phyloP scores from a whole-genome alignment of 2,888 invertebrate genomes.

The Plagiodera versicolora region DNA sequence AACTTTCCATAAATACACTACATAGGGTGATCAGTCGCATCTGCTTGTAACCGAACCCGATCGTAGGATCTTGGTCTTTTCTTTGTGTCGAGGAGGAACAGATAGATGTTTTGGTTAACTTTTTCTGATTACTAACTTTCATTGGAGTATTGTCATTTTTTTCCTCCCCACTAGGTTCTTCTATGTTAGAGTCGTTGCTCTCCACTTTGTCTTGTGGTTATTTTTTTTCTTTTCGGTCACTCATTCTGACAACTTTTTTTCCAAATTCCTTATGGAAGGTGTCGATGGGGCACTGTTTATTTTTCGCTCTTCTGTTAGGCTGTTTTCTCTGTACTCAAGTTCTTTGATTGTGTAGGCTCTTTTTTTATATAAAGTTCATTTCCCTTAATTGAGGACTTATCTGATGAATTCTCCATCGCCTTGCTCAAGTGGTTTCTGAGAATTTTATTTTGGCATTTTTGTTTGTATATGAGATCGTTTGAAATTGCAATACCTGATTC shows the following conservation, averaged over 20 bases:
- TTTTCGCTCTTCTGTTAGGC: background rate
- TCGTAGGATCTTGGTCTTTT: slow-evolving; percentile 3
- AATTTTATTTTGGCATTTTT: slow-evolving; percentile 5
- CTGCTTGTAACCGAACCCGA: slow-evolving; percentile 6
- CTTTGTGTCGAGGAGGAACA: slow-evolving; percentile 4
- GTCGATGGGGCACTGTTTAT: background rate
- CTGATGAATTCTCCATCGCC: background rate
- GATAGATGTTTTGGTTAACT: slow-evolving; percentile 3
- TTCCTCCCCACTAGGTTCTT: background rate
- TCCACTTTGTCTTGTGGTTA: background rate
- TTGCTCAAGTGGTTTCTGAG: background rate
- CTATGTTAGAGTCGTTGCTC: slow-evolving; percentile 1
- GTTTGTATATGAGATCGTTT: slow-evolving; percentile 8
- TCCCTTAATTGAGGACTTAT: too few species aligned
- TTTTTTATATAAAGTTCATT: too few species aligned
- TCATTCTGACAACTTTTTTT: background rate
- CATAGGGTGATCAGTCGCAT: background rate
- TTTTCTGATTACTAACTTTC: slow-evolving; percentile 6
- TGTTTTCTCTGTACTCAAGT: background rate
- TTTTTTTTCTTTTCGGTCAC: background rate
- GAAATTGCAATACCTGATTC: background rate
- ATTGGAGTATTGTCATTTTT: slow-evolving; percentile 9
- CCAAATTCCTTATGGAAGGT: background rate
- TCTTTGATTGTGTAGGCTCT: too few species aligned
- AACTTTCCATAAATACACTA: background rate